Evolutionary conservation across 37 sponge, comb jelly and placozoan species (phyloP).

Genomic region (Beroe ovata): DNA sequence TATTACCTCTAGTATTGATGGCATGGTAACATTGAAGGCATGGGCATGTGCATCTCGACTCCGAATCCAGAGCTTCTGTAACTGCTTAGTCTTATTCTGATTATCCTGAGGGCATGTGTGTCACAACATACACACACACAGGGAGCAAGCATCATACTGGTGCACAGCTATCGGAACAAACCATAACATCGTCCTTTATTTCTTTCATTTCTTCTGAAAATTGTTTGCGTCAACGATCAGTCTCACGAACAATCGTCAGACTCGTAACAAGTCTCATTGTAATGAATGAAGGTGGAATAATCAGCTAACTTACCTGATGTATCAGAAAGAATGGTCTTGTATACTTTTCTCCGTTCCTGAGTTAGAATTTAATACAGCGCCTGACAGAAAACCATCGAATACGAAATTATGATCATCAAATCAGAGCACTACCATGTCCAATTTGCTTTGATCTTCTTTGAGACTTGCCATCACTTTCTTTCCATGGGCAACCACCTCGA

Average conservation of each 20-base stretch:
- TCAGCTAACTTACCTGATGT: neutral
- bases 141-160: too few relatives aligned
- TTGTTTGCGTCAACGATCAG: too few relatives aligned
- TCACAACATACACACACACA: too few relatives aligned
- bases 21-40: conserved; percentile 62
- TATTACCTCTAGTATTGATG: conserved; percentile 46
- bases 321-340: conserved; percentile 23
- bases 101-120: conserved; percentile 8
- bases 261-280: too few relatives aligned
- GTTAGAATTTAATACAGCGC: too few relatives aligned
- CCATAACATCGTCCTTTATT: conserved; percentile 6
- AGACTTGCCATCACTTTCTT: conserved; percentile 29
- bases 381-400: too few relatives aligned
- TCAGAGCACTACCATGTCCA: conserved; percentile 3
- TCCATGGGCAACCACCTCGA: conserved; percentile 10
- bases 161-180: too few relatives aligned
- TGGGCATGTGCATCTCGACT: conserved; percentile 25
- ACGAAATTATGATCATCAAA: too few relatives aligned
- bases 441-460: conserved; percentile 16
- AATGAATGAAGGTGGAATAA: too few relatives aligned
- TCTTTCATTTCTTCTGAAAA: conserved; percentile 63
- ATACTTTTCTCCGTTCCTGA: conserved; percentile 29
- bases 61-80: conserved; percentile 61
- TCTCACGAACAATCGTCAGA: too few relatives aligned
- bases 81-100: conserved; percentile 28